A percentile compares a stretch with the other conserved stretches of the same genome.
Evolutionary conservation across 2,888 invertebrate genomes (phyloP).

Genomic region (Phyto melanocephala): DNA sequence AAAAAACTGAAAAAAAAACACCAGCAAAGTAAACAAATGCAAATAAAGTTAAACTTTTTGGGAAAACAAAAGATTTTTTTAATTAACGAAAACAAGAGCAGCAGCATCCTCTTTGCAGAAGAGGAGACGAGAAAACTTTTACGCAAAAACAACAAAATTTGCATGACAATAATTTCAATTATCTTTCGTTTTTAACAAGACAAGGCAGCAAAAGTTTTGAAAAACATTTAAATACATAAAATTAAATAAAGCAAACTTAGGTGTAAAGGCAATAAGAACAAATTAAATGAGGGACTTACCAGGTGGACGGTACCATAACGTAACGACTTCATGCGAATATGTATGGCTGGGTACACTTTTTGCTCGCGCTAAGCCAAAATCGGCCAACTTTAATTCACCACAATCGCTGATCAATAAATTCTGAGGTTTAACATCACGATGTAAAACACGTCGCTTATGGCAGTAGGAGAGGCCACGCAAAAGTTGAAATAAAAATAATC

Average conservation of each 20-base stretch:
- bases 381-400: slow-evolving; percentile 98
- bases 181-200: not conserved
- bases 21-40: slow-evolving; percentile 19
- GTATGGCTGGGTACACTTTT: slow-evolving; percentile 99
- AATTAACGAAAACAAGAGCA: slow-evolving; percentile 41
- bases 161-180: slow-evolving; percentile 50
- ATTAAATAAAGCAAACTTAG: not conserved
- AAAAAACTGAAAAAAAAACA: too few species aligned
- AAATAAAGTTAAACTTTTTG: slow-evolving; percentile 31
- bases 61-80: slow-evolving; percentile 40
- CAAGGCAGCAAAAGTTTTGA: not conserved
- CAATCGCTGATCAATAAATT: slow-evolving; percentile 97
- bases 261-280: not conserved
- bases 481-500: slow-evolving; percentile 97
- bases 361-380: slow-evolving; percentile 98
- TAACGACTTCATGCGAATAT: slow-evolving; percentile 98
- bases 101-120: not conserved
- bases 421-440: slow-evolving; percentile 98
- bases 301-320: slow-evolving; percentile 99
- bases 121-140: slow-evolving; percentile 22
- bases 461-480: slow-evolving; percentile 97
- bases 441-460: slow-evolving; percentile 96
- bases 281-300: slow-evolving; percentile 80
- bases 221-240: not conserved
- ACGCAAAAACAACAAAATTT: slow-evolving; percentile 17